Conservation (phyloP, 2,113 vertebrate genomes). For the Pao palembangensis region DNA sequence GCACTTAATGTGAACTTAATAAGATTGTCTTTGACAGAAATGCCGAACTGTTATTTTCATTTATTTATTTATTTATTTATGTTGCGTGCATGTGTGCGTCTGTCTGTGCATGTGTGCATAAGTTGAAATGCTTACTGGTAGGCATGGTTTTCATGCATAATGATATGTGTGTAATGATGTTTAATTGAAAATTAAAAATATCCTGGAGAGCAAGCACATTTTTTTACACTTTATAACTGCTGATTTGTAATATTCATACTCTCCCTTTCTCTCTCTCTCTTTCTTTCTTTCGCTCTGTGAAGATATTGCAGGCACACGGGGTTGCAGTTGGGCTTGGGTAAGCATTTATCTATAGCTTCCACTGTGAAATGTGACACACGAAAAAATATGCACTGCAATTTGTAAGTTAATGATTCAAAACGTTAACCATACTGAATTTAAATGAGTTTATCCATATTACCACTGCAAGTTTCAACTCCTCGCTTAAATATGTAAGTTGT, state of each 20-base stretch:
- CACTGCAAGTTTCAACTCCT: too few relatives aligned
- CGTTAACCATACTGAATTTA: too few relatives aligned
- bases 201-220: constrained; percentile 43
- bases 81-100: neutral
- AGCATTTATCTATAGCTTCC: neutral
- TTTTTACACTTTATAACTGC: constrained; percentile 47
- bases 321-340: neutral
- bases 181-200: constrained; percentile 59
- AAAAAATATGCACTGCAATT: too few relatives aligned
- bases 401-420: neutral
- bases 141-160: constrained; percentile 22
- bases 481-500: too few relatives aligned
- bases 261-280: constrained; percentile 7
- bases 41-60: neutral
- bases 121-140: neutral
- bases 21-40: constrained; percentile 42
- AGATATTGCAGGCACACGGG: too few relatives aligned
- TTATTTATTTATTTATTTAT: neutral
- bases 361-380: too few relatives aligned
- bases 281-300: too few relatives aligned
- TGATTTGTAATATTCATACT: constrained; percentile 49
- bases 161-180: constrained; percentile 39
- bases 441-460: too few relatives aligned
- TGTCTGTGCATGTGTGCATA: neutral
- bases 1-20: constrained; percentile 35